phyloP scores from a whole-genome alignment of 2,888 invertebrate genomes.

The Drosophila testacea region DNA sequence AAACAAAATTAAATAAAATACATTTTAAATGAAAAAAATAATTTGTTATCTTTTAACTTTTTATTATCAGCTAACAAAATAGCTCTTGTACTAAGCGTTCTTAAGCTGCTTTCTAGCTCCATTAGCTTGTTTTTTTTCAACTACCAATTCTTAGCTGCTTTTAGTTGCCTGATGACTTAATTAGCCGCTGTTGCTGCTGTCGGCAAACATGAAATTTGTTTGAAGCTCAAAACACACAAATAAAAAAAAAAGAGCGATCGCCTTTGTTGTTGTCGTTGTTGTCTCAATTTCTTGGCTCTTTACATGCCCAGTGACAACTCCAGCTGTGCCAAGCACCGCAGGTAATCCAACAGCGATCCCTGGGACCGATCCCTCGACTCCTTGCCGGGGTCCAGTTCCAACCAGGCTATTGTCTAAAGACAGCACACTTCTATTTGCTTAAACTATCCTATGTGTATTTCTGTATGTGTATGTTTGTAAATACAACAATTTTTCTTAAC shows the following conservation, averaged over 20 bases:
- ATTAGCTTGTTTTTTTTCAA: conserved; percentile 9
- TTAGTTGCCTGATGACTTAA: conserved; percentile 79
- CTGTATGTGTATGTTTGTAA: conserved; percentile 20
- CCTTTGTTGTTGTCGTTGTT: conserved; percentile 28
- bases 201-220: conserved; percentile 70
- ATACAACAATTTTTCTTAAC: conserved; percentile 64
- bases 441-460: conserved; percentile 17
- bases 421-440: conserved; percentile 70
- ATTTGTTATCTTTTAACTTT: not conserved
- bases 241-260: conserved; percentile 16
- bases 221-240: conserved; percentile 49
- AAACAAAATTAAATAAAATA: conserved; percentile 23
- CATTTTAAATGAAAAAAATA: conserved; percentile 27
- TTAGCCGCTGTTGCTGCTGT: conserved; percentile 55
- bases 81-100: not conserved
- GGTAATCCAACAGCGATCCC: conserved; percentile 62
- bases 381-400: conserved; percentile 38
- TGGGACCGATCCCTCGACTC: conserved; percentile 24
- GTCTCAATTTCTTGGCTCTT: conserved; percentile 76
- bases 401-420: conserved; percentile 65
- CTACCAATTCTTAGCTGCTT: conserved; percentile 39
- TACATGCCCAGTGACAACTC: conserved; percentile 84
- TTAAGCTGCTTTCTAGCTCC: not conserved
- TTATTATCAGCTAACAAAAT: not conserved
- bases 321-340: conserved; percentile 82